Base-by-base conservation (phyloP, 2,888 invertebrate species). In the Loripinus fragilis region DNA sequence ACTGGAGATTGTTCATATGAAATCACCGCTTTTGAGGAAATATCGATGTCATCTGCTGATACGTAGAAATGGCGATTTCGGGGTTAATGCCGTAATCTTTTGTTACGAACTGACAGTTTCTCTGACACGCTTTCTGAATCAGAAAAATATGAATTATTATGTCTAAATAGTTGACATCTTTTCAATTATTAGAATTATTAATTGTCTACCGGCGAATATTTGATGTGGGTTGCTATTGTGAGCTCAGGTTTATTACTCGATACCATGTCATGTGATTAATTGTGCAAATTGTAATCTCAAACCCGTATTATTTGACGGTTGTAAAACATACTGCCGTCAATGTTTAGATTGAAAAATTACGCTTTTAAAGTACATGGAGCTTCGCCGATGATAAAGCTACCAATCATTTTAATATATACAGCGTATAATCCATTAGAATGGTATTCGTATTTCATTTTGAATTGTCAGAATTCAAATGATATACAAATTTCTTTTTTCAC, bases 131-230 rank as follows among this genome's bases (percentile, higher is more conserved):
- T 67, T 45, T 67, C 67, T 67, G 67, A 67, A 55, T 50, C 48
- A 48, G 66, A 71, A 74, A 74, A 65, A 73, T 65, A 74, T 72
- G 73, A 78, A 81, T 81, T 75, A 81, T 72, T 71, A 65, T 70
- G 75, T 81, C 77, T 76, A 75, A 75, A 70, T 65, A 48, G 75
- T 65, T 81, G 81, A 81, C 78, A 78, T 68, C 55, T 64, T 71
- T 78, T 81, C 78, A 81, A 77, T 65, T 30, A 48, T 33, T 55
- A 41, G 71, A 65, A 60, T 72, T 75, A 72, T 78, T 71, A 75
- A 78, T 75, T 75, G 81, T 75, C 68, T 77, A 78, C 68, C 76
- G 71, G 74, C 69, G 72, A 71, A 75, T 50, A n/a, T 48, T 64
- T 64, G 66, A 73, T 60, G 75, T 60, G 74, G 52, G 28, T 8